Evolutionary conservation across 2,888 invertebrate species (phyloP).

Genomic region (Amphipoea lucens): DNA sequence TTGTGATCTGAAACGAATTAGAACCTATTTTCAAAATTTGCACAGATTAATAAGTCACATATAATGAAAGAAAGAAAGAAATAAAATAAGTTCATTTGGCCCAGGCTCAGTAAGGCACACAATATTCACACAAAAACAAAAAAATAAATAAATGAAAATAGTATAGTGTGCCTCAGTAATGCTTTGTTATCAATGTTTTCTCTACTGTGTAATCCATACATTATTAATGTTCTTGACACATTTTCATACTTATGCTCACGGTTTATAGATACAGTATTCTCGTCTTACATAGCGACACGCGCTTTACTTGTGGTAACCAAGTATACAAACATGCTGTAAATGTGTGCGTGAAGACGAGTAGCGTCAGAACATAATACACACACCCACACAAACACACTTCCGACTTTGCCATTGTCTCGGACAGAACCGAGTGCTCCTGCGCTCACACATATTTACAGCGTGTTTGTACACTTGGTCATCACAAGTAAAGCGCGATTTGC

Average conservation of each 20-base stretch:
- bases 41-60: neutral
- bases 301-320: neutral
- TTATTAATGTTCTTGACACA: neutral
- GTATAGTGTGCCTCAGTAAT: neutral
- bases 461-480: neutral
- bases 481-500: neutral
- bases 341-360: neutral
- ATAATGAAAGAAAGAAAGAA: neutral
- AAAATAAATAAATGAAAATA: too few relatives aligned
- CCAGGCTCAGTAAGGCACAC: neutral
- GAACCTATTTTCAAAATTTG: neutral
- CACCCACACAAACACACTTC: neutral
- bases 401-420: neutral
- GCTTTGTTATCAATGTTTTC: neutral
- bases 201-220: neutral
- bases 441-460: neutral
- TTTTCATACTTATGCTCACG: neutral
- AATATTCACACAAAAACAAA: neutral
- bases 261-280: neutral
- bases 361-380: neutral
- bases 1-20: conserved; percentile 73
- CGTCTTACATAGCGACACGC: neutral
- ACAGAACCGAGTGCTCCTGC: too few relatives aligned
- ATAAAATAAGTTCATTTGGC: neutral
- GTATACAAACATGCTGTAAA: neutral